Evolutionary conservation across 2,113 vertebrate genomes (phyloP).

Genomic region (Anguilla japonica): DNA sequence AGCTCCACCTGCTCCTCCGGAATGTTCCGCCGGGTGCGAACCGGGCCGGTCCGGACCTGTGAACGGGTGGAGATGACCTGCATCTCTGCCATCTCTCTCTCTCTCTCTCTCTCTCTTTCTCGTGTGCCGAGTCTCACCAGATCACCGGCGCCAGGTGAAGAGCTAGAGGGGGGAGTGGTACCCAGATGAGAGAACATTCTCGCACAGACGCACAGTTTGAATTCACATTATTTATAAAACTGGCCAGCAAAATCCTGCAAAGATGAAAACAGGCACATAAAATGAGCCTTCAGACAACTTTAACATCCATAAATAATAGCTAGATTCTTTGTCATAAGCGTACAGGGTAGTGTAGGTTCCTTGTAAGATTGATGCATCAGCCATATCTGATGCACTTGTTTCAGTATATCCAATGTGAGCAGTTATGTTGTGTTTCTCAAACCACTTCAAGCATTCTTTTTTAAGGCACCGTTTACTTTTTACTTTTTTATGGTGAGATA

Average conservation of each 20-base stretch:
- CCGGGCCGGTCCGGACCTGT: slow-evolving; percentile 42
- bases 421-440: too few species aligned
- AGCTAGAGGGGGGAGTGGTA: not conserved
- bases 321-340: not conserved
- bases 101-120: not conserved
- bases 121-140: not conserved
- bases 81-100: slow-evolving; percentile 65
- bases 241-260: not conserved
- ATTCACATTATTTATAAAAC: not conserved
- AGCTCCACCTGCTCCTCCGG: slow-evolving; percentile 89
- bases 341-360: too few species aligned
- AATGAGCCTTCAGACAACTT: not conserved
- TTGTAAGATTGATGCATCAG: too few species aligned
- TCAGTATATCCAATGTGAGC: too few species aligned
- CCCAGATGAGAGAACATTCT: not conserved
- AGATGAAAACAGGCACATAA: not conserved
- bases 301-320: not conserved
- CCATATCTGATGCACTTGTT: too few species aligned
- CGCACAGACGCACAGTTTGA: too few species aligned
- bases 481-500: too few species aligned
- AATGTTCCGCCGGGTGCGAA: slow-evolving; percentile 65
- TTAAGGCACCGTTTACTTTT: too few species aligned
- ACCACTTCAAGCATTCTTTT: too few species aligned
- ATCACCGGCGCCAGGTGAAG: not conserved
- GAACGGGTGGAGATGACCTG: slow-evolving; percentile 59